Conservation (phyloP, 30 jellyfish, hydroid and myxozoan genomes). For the Cassiopea andromeda region DNA sequence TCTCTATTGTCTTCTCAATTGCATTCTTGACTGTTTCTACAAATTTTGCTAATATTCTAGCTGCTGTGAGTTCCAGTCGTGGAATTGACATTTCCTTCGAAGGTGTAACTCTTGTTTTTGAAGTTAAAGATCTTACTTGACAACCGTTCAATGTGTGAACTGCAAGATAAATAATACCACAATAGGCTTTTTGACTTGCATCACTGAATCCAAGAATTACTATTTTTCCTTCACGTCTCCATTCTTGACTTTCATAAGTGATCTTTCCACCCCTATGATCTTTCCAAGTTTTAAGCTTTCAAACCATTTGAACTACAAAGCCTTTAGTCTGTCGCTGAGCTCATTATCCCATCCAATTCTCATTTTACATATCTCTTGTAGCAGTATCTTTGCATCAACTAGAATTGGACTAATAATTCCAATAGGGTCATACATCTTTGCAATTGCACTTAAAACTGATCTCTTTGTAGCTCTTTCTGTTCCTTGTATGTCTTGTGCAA, state of each 20-base stretch:
- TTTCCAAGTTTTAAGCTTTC: conserved; percentile 1
- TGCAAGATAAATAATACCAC: conserved; percentile 11
- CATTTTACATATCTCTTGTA: conserved; percentile 31
- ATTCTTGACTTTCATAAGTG: neutral
- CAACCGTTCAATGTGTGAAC: neutral
- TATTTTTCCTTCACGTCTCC: conserved; percentile 1
- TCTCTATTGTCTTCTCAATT: neutral
- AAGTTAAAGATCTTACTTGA: neutral
- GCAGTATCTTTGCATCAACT: conserved; percentile 17
- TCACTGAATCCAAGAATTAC: conserved; percentile 28
- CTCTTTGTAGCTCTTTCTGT: conserved; percentile 9
- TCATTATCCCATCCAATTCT: conserved; percentile 38
- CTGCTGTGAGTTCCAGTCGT: conserved; percentile 31
- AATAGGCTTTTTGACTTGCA: conserved; percentile 36
- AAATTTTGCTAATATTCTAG: conserved; percentile 18
- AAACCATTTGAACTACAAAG: conserved; percentile 7
- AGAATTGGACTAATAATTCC: conserved; percentile 35
- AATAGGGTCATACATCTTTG: conserved; percentile 26
- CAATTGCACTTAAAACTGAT: neutral
- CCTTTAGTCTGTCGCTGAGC: neutral
- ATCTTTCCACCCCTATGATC: conserved; percentile 6
- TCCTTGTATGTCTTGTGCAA: neutral
- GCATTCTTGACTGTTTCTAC: conserved; percentile 28
- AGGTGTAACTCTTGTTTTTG: conserved; percentile 53
- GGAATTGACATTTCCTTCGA: conserved; percentile 31